A percentile compares a stretch with the other conserved stretches of the same genome.
Evolutionary conservation across 2,797 vertebrate species (phyloP).

Genomic region (Ptychobarbus kaznakovi): DNA sequence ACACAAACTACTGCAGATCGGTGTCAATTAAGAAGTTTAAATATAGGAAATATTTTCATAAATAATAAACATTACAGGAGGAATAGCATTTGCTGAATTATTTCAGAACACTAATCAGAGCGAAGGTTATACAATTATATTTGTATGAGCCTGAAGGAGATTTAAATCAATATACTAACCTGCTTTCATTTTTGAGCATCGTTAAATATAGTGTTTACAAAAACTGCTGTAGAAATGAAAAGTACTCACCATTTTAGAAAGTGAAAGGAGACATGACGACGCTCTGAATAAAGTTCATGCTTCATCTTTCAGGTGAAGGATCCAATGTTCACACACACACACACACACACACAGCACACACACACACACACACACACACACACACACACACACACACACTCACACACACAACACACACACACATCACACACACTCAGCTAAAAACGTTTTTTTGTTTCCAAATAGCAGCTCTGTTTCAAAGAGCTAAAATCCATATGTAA

Average conservation of each 20-base stretch:
- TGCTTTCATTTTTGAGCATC: not conserved
- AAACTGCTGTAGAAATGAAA: not conserved
- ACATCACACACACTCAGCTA: not conserved
- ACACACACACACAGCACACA: not conserved
- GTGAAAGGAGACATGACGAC: constrained; percentile 18
- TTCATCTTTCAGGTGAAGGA: constrained; percentile 5
- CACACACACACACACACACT: no score
- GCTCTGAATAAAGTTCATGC: not conserved
- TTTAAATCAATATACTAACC: not conserved
- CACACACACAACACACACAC: no score
- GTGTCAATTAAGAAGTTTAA: not conserved
- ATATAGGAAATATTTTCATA: not conserved
- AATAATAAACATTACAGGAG: not conserved
- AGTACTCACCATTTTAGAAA: constrained; percentile 17
- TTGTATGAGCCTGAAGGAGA: not conserved
- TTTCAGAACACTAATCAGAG: not conserved
- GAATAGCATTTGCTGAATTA: not conserved
- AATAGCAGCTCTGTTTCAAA: not conserved
- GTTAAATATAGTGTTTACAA: not conserved
- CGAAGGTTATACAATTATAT: not conserved
- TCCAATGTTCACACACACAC: not conserved
- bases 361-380: no score
- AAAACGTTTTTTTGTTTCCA: not conserved
- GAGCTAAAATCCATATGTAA: not conserved
- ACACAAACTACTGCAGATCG: not conserved